Evolutionary conservation across 2,888 invertebrate genomes (phyloP).

Genomic region (Lasioglossum oenotherae): DNA sequence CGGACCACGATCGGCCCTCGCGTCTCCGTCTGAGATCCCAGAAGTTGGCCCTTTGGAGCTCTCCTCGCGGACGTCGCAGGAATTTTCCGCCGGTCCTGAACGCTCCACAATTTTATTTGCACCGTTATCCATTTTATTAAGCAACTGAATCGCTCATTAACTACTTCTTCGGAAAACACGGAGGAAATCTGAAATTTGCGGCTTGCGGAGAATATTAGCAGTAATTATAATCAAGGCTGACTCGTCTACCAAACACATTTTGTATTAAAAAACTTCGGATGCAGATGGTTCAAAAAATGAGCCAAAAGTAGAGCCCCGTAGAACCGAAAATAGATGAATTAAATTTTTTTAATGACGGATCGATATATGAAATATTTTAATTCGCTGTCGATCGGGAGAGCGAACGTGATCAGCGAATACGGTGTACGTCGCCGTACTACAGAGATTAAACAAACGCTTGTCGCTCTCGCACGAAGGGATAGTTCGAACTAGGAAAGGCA

Average conservation of each 20-base stretch:
- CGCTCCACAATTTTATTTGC: not conserved
- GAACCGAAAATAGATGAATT: not conserved
- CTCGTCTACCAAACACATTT: no score
- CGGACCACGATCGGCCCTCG: slow-evolving; percentile 45
- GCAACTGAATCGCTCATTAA: not conserved
- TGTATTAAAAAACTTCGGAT: not conserved
- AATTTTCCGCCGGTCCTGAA: not conserved
- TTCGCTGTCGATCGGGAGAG: not conserved
- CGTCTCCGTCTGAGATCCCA: slow-evolving; percentile 32
- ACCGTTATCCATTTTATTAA: not conserved
- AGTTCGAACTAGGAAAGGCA: slow-evolving; percentile 77
- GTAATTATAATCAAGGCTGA: not conserved
- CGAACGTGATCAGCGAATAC: slow-evolving; percentile 13
- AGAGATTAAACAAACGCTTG: slow-evolving; percentile 64
- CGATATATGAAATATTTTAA: not conserved
- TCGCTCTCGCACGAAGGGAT: slow-evolving; percentile 63
- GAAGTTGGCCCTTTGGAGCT: slow-evolving; percentile 27
- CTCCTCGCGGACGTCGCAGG: not conserved
- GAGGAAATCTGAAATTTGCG: no score
- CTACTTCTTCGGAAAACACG: not conserved
- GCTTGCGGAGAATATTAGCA: no score
- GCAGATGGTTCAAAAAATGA: not conserved
- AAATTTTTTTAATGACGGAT: not conserved
- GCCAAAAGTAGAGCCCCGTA: no score
- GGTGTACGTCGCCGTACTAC: slow-evolving; percentile 23